Evolutionary conservation across 2,113 vertebrate genomes (phyloP).

Genomic region (Xiphorhynchus elegans): DNA sequence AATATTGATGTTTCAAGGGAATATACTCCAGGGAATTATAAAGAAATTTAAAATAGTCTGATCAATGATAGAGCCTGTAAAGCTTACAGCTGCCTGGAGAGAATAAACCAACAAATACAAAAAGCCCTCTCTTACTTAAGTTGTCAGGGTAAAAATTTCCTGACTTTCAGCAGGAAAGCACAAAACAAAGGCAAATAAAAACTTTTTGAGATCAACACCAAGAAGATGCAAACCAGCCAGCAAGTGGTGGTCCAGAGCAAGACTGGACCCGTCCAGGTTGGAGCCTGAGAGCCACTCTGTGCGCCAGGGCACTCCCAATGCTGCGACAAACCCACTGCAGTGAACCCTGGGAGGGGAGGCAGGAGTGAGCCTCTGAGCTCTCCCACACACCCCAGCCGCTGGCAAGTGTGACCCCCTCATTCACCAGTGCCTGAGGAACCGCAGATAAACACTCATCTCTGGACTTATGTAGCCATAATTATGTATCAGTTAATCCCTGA

Average conservation of each 20-base stretch:
- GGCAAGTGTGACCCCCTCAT: not conserved
- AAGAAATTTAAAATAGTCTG: not conserved
- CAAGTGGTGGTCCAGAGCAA: not conserved
- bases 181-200: not conserved
- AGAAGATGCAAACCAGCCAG: not conserved
- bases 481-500: not conserved
- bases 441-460: not conserved
- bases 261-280: not conserved
- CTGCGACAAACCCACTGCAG: fast-evolving
- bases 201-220: not conserved
- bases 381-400: not conserved
- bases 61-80: not conserved
- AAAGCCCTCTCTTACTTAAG: not conserved
- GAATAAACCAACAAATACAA: not conserved
- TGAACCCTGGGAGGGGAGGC: not conserved
- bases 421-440: not conserved
- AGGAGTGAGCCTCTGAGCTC: not conserved
- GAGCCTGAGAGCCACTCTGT: not conserved
- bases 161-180: not conserved
- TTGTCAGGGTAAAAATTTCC: not conserved
- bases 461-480: not conserved
- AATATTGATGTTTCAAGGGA: not conserved
- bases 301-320: not conserved
- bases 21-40: not conserved
- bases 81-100: not conserved